A percentile compares a stretch with the other conserved stretches of the same genome.
These are phyloP conservation scores for Isotomurus palustris DNA, from an alignment of 2,888 invertebrate genomes.

Conservation along the genomic window DNA sequence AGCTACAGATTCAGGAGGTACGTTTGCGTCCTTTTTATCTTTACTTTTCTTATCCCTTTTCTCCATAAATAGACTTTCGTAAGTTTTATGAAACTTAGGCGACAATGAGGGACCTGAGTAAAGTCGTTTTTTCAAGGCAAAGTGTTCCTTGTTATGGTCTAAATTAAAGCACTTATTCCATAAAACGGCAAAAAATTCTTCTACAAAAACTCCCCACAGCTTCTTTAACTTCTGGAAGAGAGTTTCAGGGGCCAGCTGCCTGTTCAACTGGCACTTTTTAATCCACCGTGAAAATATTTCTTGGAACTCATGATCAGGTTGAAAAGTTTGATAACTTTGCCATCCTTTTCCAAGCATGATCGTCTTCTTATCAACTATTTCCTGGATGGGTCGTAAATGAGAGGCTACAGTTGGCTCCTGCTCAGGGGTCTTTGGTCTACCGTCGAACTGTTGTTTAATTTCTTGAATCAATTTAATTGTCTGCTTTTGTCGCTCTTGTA, in stretches of 20 bases:
- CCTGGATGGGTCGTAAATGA: slow-evolving; percentile 2
- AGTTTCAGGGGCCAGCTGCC: background rate
- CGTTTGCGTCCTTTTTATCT: background rate
- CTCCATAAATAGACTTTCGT: background rate
- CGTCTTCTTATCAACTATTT: slow-evolving; percentile 15
- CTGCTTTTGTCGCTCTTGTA: slow-evolving; percentile 11
- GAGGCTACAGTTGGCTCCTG: background rate
- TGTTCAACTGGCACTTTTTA: background rate
- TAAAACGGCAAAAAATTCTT: slow-evolving; percentile 6
- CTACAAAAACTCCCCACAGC: slow-evolving; percentile 5
- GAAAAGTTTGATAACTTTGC: slow-evolving; percentile 19
- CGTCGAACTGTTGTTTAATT: slow-evolving; percentile 11
- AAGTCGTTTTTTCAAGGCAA: background rate
- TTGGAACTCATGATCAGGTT: background rate
- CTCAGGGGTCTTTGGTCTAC: background rate
- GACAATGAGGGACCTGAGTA: background rate
- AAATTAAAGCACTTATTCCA: slow-evolving; percentile 2
- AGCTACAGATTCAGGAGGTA: background rate
- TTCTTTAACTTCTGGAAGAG: slow-evolving; percentile 4
- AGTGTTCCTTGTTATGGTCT: background rate
- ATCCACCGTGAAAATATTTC: background rate
- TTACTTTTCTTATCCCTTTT: background rate
- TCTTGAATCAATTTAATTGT: slow-evolving; percentile 16
- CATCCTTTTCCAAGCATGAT: slow-evolving; percentile 13
- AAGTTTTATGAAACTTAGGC: background rate